Percentiles rank a stretch among this genome's conserved stretches.
Evolutionary conservation across 2,888 invertebrate species (phyloP).

Genomic region (Sphaerophoria taeniata): DNA sequence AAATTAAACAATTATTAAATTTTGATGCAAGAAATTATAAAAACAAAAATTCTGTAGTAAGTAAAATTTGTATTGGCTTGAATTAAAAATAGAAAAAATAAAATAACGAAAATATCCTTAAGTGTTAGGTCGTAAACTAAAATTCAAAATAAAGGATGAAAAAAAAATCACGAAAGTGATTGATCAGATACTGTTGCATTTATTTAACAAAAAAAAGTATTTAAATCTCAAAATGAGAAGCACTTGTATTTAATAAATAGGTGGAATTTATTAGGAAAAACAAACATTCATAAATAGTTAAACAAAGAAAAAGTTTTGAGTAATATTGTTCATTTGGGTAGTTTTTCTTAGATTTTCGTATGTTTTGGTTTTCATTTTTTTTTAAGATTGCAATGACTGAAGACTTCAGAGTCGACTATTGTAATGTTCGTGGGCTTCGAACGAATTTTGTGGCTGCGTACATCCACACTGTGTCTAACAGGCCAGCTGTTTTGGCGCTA

Average conservation of each 20-base stretch:
- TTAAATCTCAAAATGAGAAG: slow-evolving; percentile 20
- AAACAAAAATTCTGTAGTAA: slow-evolving; percentile 55
- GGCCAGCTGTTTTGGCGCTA: too few relatives aligned
- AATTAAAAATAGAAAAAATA: slow-evolving; percentile 21
- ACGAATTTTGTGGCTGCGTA: too few relatives aligned
- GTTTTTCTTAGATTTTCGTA: too few relatives aligned
- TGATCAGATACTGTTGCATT: slow-evolving; percentile 74
- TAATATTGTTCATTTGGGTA: too few relatives aligned
- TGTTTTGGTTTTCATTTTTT: too few relatives aligned
- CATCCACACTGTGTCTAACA: too few relatives aligned
- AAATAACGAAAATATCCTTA: slow-evolving; percentile 45
- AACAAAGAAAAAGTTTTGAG: not conserved
- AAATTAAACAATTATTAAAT: slow-evolving; percentile 1
- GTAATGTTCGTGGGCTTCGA: too few relatives aligned
- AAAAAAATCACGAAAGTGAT: slow-evolving; percentile 49
- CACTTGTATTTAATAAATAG: slow-evolving; percentile 39
- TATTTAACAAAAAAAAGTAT: slow-evolving; percentile 43
- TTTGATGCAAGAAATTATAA: slow-evolving; percentile 25
- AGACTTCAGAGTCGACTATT: too few relatives aligned
- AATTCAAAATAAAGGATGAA: slow-evolving; percentile 9
- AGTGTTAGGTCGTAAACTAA: slow-evolving; percentile 63
- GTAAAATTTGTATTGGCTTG: slow-evolving; percentile 71
- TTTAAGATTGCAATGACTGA: too few relatives aligned
- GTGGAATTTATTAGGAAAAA: slow-evolving; percentile 69
- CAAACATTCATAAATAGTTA: not conserved